Evolutionary conservation across 2,888 invertebrate genomes (phyloP), one percentile per base, ranked within the genome.

Genomic region (Lasioglossum calceatum): DNA sequence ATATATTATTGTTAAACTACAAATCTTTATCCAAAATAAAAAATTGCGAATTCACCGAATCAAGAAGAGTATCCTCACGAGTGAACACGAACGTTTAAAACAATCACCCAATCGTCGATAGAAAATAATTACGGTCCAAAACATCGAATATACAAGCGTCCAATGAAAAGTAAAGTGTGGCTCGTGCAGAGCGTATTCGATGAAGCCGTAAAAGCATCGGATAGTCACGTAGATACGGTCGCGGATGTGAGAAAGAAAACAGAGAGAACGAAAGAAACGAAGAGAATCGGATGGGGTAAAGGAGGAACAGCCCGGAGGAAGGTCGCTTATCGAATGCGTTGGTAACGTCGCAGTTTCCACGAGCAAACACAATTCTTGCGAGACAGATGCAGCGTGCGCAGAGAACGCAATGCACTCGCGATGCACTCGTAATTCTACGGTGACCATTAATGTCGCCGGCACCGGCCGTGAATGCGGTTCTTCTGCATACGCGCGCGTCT

Each of bases 141-240:
- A 2, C 16, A 32, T 16, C 16, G 32, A 16, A 32, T 7, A 16
- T 16, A 16, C 32, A 54, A 64, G 32, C 32, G 2, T 14, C 32
- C 7, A 32, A 27, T 32, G 64, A 32, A 64, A 32, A 14, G 16
- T 32, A 32, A 64, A 32, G 27, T 32, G 19, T 39, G 72, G 72
- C 61, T 72, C 81, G 73, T 42, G 76, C 70, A 71, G 75, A 74
- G 72, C 39, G 54, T 71, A 67, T 78, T 86, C 79, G 84, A 90
- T 91, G 87, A 90, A 89, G 91, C 77, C 82, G 87, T 88, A 84
- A 70, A 67, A 84, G 58, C 27, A 54, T 27, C 54, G 78, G 71
- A 89, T 77, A 79, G 79, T 87, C 87, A 86, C 81, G 84, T 87
- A 87, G 90, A 90, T 91, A 87, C 36, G 86, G 75, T 44, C 36